Base-by-base conservation (phyloP, 2,113 vertebrate genomes). In the Calcarius ornatus region DNA sequence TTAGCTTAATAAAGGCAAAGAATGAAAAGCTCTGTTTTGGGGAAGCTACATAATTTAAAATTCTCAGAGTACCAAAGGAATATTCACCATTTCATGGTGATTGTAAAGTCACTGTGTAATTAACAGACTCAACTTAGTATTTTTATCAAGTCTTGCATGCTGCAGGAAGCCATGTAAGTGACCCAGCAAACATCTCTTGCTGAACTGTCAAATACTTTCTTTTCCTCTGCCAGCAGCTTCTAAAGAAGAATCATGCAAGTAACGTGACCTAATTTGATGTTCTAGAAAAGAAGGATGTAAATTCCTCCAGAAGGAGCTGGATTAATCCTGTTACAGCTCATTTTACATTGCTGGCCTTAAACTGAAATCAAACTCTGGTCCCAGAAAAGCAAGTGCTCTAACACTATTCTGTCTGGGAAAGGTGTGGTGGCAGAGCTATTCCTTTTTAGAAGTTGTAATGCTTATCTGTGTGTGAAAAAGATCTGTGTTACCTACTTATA, bases 361-460 rank as follows among this genome's bases (percentile, higher is more conserved):
- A 45, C 79, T 92, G 90, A 94, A 96, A 90, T 96, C 35, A 80
- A 93, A 92, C 78, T 87, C 75, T 61, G 51, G 24, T 95, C 82
- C 75, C 54, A 93, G 94, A 96, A 97, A 97, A 93, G 71, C 79
- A 94, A 92, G 43, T 94, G 54, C 63, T 88, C 33, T 94, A 73
- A 91, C 53, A 30, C 59, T 54, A 0, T 76, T 81, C 75, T 82
- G 59, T 69, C 59, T 77, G 47, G 37, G 71, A 86, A 90, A 91
- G 85, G 53, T 77, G 56, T 8, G 3, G 84, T 59, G 63, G 54
- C 71, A 77, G 15, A 69, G 77, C n/a, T 59, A 11, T 40, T 80
- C 37, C 28, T 70, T 86, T 83, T 79, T 42, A 28, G 66, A 79
- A 86, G 30, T 45, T 42, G 12, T 76, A 12, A 76, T 7, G 38